Conservation (phyloP, 2,888 invertebrate genomes). For the Machimus rusticus region DNA sequence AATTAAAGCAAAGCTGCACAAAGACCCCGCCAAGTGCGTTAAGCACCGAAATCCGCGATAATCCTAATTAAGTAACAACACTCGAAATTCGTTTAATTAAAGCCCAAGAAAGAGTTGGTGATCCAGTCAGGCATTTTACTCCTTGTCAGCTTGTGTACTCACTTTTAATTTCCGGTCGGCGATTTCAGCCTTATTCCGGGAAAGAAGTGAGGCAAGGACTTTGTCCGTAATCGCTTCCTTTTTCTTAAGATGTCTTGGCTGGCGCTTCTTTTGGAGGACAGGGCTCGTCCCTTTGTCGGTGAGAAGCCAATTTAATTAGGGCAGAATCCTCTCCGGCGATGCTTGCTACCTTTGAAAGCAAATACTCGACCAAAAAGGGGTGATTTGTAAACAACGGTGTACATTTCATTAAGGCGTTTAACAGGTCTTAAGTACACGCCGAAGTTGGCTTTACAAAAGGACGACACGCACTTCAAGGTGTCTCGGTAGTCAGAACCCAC, state of each 20-base stretch:
- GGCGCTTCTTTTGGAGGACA: neutral
- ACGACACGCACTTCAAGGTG: slow-evolving; percentile 44
- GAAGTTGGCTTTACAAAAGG: slow-evolving; percentile 50
- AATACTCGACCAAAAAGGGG: slow-evolving; percentile 41
- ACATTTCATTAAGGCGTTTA: slow-evolving; percentile 53
- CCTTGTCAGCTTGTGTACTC: slow-evolving; percentile 37
- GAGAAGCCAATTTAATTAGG: slow-evolving; percentile 48
- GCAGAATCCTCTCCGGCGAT: slow-evolving; percentile 44
- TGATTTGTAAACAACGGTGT: slow-evolving; percentile 50
- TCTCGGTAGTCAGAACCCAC: neutral
- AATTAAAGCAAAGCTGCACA: neutral
- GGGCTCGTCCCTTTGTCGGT: slow-evolving; percentile 37
- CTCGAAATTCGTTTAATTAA: slow-evolving; percentile 33
- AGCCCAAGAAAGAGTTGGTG: slow-evolving; percentile 15
- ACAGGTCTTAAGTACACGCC: slow-evolving; percentile 51
- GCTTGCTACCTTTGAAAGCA: slow-evolving; percentile 35
- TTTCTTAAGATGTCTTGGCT: neutral
- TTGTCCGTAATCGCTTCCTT: slow-evolving; percentile 4
- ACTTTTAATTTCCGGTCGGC: slow-evolving; percentile 44
- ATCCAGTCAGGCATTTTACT: neutral
- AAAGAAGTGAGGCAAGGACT: neutral
- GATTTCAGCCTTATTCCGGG: neutral
- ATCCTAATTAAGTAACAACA: slow-evolving; percentile 44
- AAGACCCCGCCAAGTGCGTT: neutral
- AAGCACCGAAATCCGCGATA: slow-evolving; percentile 34